Base-by-base conservation (phyloP, 2,113 vertebrate genomes). In the Catharus fuscescens region DNA sequence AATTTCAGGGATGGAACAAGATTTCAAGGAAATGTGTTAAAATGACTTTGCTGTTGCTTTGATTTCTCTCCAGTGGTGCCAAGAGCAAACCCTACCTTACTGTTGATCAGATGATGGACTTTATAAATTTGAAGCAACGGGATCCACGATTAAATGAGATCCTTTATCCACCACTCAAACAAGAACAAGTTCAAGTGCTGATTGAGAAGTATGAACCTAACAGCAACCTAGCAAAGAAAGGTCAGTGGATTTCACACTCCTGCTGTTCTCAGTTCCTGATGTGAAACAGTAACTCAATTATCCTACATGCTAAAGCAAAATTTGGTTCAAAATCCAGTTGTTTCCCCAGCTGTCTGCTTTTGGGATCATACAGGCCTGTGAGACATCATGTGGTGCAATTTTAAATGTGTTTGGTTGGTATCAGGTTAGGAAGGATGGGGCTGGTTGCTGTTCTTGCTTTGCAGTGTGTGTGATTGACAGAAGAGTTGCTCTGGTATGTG, bases 71-170 rank as follows among this genome's bases (percentile, higher is more conserved):
- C 89, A 99, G 99, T 32, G 99, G 99, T 93, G 99, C 99, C 59
- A 99, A 99, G 98, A 99, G 98, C 96, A 99, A 98, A 67, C 98
- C 99, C 0, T 99, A 99, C 97, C 99, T 99, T 94, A 99, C 98
- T 4, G 98, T 99, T 87, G 99, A 99, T 93, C 99, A 99, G 98
- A 98, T 99, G 99, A 99, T 98, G 60, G 99, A 99, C 84, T 99
- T 99, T 65, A 99, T 99, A 93, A 99, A 99, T 96, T 97, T 95
- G 36, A 99, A 98, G 95, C 99, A 99, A 90, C 98, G 99, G 69
- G 99, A 99, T 97, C 99, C 99, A 36, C 98, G 99, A 14, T 98
- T 99, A 81, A 99, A 99, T 56, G 99, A 99, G 98, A 99, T 99
- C 69, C 98, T 99, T 72, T 99, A 99, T 95, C 99, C 99, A 17